Base-by-base conservation (phyloP, 1,140 invertebrate genomes). In the Temnothorax nylanderi region DNA sequence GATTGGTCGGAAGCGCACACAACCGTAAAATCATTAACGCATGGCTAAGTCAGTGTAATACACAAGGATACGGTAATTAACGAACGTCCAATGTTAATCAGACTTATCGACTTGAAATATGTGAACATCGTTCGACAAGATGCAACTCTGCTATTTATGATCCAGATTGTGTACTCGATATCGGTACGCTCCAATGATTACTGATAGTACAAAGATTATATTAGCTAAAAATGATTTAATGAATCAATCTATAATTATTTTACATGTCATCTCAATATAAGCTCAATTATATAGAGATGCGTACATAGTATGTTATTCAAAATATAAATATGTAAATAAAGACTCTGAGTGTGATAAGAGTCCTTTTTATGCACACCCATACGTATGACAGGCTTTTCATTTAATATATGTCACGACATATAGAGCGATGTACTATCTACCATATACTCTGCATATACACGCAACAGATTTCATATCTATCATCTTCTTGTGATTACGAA, bases 11-110 rank as follows among this genome's bases (percentile, higher is more conserved):
- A 54, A 84, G 84, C 34, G 77, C 89, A 76, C 51, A 64, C 58
- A 80, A 54, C 88, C 88, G 85, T 87, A 90, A 90, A 90, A 89
- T 88, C 64, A 91, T 91, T 91, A 91, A 89, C 90, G 90, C 89
- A 88, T 69, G 88, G 62, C 88, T 81, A 89, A 91, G 87, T 89
- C 88, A 49, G 64, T 64, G 85, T 87, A 88, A 92, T 90, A 90
- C 81, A 60, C 85, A 65, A 74, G 75, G 75, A 87, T 44, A 49
- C 60, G 62, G 74, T 91, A 92, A 91, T 92, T 91, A 91, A 91
- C 89, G 87, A 89, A 88, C 86, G 77, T 69, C 78, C 78, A 82
- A 88, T 91, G 85, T 92, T 91, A 92, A 92, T 92, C 84, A 91
- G 85, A 86, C 88, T 92, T 90, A 90, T 88, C 64, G 88, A 74